Evolutionary conservation across 2,888 invertebrate species (phyloP).

Genomic region (Mayetiola destructor): DNA sequence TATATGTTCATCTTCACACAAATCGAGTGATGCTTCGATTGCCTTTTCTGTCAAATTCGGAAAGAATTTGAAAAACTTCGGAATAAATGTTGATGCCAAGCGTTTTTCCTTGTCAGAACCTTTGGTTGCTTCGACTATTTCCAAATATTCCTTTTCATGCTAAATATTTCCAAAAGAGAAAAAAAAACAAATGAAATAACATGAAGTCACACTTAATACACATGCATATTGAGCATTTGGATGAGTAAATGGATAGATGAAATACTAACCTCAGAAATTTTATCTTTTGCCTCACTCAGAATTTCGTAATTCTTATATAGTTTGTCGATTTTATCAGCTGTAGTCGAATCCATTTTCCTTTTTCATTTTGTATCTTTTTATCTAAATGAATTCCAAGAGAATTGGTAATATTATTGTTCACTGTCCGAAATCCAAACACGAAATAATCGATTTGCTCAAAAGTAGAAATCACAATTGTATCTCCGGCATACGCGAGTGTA

Average conservation of each 20-base stretch:
- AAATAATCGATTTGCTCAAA: too few species aligned
- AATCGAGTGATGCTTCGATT: slow-evolving; percentile 80
- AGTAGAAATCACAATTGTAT: too few species aligned
- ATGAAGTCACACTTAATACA: neutral
- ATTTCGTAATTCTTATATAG: slow-evolving; percentile 83
- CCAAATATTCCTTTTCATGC: slow-evolving; percentile 77
- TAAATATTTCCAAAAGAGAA: slow-evolving; percentile 34
- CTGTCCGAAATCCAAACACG: too few species aligned
- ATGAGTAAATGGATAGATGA: neutral
- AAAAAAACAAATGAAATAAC: neutral
- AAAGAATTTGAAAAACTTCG: slow-evolving; percentile 85
- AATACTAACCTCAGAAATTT: slow-evolving; percentile 62
- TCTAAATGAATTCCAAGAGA: too few species aligned
- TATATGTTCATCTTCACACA: slow-evolving; percentile 90
- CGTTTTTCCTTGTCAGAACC: slow-evolving; percentile 81
- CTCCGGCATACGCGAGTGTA: too few species aligned
- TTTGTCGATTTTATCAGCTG: slow-evolving; percentile 56
- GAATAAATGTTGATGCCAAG: slow-evolving; percentile 87
- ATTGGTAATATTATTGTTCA: too few species aligned
- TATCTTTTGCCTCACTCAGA: slow-evolving; percentile 79
- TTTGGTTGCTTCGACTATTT: slow-evolving; percentile 77
- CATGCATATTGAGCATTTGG: neutral
- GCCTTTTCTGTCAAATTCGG: slow-evolving; percentile 70
- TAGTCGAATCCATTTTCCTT: slow-evolving; percentile 19
- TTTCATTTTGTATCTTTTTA: too few species aligned